These are phyloP conservation scores for Pachymerium ferrugineum DNA, from an alignment of 2,888 invertebrate genomes.

Conservation along the genomic window DNA sequence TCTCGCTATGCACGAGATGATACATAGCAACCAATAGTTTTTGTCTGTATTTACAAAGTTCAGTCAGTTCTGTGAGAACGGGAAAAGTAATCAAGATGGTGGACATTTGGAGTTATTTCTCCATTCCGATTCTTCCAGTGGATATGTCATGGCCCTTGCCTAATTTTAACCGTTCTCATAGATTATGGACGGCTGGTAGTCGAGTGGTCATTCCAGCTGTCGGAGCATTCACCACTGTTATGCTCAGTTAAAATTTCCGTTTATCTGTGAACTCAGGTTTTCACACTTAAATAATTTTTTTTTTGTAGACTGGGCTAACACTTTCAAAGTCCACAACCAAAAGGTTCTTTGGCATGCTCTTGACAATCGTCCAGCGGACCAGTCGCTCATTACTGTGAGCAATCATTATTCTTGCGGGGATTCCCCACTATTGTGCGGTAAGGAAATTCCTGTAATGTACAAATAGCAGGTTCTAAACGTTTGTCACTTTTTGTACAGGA, in stretches of 20 bases:
- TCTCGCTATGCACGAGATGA: too few species aligned
- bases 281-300: conserved; percentile 33
- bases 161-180: conserved; percentile 63
- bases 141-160: conserved; percentile 69
- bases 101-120: background rate
- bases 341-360: conserved; percentile 64
- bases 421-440: conserved; percentile 94
- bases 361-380: conserved; percentile 62
- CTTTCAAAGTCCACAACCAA: conserved; percentile 72
- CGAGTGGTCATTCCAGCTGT: conserved; percentile 74
- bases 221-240: conserved; percentile 77
- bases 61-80: background rate
- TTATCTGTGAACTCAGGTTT: conserved; percentile 27
- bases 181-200: conserved; percentile 74
- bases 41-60: too few species aligned
- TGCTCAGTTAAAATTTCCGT: conserved; percentile 63
- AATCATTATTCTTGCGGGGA: conserved; percentile 97
- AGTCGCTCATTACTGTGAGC: conserved; percentile 83
- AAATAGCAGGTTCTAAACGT: too few species aligned
- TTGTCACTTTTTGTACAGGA: background rate
- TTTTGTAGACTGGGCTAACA: conserved; percentile 71
- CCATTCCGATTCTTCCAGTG: conserved; percentile 20
- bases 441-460: too few species aligned
- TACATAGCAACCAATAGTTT: too few species aligned
- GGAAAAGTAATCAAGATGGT: background rate